A percentile compares a stretch with the other conserved stretches of the same genome.
phyloP scores from a whole-genome alignment of 2,113 vertebrate genomes.

The Perca schrenkii region DNA sequence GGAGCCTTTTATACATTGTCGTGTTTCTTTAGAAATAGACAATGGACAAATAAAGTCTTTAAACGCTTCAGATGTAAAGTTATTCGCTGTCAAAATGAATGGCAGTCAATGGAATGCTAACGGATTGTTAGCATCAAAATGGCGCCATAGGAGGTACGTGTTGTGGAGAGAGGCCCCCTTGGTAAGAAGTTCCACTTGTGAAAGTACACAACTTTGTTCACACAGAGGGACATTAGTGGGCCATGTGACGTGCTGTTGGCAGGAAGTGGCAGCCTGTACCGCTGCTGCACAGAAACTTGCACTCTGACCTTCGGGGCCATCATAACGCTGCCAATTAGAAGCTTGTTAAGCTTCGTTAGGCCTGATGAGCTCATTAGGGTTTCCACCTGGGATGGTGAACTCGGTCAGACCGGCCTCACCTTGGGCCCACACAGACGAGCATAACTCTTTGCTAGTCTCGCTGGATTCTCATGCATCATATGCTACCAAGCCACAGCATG shows the following conservation, averaged over 20 bases:
- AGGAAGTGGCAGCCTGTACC: slow-evolving; percentile 41
- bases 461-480: slow-evolving; percentile 51
- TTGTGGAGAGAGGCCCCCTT: no score
- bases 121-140: no score
- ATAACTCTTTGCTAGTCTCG: slow-evolving; percentile 19
- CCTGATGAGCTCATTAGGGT: slow-evolving; percentile 68
- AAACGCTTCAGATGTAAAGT: no score
- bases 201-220: slow-evolving; percentile 47
- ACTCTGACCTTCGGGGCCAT: slow-evolving; percentile 69
- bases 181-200: slow-evolving; percentile 37
- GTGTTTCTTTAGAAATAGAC: no score
- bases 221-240: slow-evolving; percentile 36
- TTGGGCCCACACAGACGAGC: slow-evolving; percentile 32
- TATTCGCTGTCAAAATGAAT: no score
- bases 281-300: slow-evolving; percentile 52
- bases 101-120: no score
- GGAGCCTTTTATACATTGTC: no score
- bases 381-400: slow-evolving; percentile 52
- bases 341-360: slow-evolving; percentile 74
- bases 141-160: no score
- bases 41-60: no score
- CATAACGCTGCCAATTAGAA: slow-evolving; percentile 69
- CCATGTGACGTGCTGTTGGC: slow-evolving; percentile 52
- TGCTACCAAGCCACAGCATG: slow-evolving; percentile 32
- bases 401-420: slow-evolving; percentile 57